phyloP scores from a whole-genome alignment of 2,888 invertebrate species.

The Leucophenga montana region DNA sequence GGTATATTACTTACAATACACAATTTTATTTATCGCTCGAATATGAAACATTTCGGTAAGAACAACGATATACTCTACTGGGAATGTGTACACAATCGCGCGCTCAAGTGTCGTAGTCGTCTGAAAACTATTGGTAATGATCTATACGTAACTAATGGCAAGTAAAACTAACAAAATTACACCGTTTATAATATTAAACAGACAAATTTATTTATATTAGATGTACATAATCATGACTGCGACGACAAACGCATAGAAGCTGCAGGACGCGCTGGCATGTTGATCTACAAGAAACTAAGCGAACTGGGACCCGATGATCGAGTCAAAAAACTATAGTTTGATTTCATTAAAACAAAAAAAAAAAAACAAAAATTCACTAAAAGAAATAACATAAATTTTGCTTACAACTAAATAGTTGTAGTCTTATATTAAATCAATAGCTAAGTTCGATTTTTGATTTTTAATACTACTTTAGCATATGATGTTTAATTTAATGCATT shows the following conservation, averaged over 20 bases:
- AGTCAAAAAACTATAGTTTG: constrained; percentile 37
- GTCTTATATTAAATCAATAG: too few relatives aligned
- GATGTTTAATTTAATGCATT: too few relatives aligned
- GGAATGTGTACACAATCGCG: constrained; percentile 73
- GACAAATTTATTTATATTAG: constrained; percentile 43
- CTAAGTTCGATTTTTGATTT: too few relatives aligned
- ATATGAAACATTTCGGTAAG: constrained; percentile 71
- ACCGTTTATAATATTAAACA: too few relatives aligned
- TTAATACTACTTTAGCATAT: too few relatives aligned
- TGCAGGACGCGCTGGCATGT: constrained; percentile 67
- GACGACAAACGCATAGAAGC: constrained; percentile 68
- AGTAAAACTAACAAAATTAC: constrained; percentile 22
- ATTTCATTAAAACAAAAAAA: neutral
- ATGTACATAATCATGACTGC: constrained; percentile 70
- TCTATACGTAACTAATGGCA: constrained; percentile 72
- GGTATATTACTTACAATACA: constrained; percentile 71
- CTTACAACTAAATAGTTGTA: too few relatives aligned
- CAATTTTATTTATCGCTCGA: constrained; percentile 72
- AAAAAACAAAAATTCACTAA: neutral
- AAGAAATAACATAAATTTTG: neutral
- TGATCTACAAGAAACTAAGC: constrained; percentile 69
- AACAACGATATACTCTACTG: constrained; percentile 71
- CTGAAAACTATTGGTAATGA: constrained; percentile 72
- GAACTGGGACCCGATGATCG: constrained; percentile 53
- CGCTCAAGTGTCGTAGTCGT: constrained; percentile 72